Evolutionary conservation across 2,888 invertebrate species (phyloP), one percentile per base, ranked within the genome.

Genomic region (Agrochola circellaris): DNA sequence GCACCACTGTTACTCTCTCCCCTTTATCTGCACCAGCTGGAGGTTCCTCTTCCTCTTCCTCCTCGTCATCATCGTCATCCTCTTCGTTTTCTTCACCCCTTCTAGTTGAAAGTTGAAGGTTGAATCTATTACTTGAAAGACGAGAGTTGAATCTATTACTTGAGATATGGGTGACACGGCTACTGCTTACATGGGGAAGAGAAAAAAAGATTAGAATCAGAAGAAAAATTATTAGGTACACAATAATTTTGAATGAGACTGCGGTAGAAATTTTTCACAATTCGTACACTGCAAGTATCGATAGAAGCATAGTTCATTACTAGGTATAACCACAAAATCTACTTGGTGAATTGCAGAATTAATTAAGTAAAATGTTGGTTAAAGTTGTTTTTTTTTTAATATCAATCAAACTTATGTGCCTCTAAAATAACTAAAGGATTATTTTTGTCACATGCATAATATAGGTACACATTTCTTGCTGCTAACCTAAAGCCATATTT

Each of bases 21-120:
- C 58, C 83, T 89, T 85, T 90, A 54, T 81, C 92, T 13, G 58
- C 72, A 66, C 42, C 45, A 54, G 42, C 51, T n/a, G 23, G 74
- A 30, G 80, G 23, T 45, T 75, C 77, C 9, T 90, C 88, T 0
- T 93, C 93, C 0, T 94, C 94, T 0, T 93, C 93, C 0, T 94
- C 93, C 0, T 93, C 93, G 0, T 94, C 94, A 0, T 95, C 95
- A 2, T 93, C 93, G 0, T 91, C 90, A 0, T 93, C 93, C 11
- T 92, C 92, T 0, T 93, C 94, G 13, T 92, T 93, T 4, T 90
- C 93, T 4, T 91, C 85, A 26, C 82, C 79, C 83, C 88, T 81
- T 82, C 85, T 83, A 74, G 73, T 84, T 86, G 76, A 80, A 83
- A 72, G 66, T 64, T 81, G 82, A 81, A 84, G 66, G 79, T 85